Percentiles rank a stretch among this genome's conserved stretches.
phyloP scores from a whole-genome alignment of 2,797 vertebrate species.

The Lates japonicus region DNA sequence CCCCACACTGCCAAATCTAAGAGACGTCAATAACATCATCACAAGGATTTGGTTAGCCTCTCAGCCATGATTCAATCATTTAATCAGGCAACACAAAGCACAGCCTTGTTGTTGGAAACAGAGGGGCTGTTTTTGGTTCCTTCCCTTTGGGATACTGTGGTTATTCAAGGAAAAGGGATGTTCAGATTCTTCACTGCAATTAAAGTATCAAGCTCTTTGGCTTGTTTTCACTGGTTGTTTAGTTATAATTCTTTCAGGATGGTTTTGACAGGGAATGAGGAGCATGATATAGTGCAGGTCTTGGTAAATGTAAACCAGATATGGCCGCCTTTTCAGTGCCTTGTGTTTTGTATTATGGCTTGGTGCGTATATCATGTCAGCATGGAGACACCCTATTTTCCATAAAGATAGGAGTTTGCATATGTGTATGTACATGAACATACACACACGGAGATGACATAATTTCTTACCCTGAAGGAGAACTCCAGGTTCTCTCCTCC shows the following conservation, averaged over 20 bases:
- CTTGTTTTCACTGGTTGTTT: constrained; percentile 12
- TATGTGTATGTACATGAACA: not conserved
- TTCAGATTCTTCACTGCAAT: constrained; percentile 56
- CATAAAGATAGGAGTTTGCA: not conserved
- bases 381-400: not conserved
- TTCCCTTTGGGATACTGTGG: constrained; percentile 32
- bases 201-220: constrained; percentile 30
- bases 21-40: constrained; percentile 42
- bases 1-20: constrained; percentile 98
- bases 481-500: constrained; percentile 99
- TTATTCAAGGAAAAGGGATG: constrained; percentile 22
- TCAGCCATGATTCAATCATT: constrained; percentile 46
- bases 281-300: constrained; percentile 12
- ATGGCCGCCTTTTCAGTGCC: constrained; percentile 2
- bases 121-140: constrained; percentile 26
- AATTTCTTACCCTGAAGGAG: constrained; percentile 93
- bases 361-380: constrained; percentile 2
- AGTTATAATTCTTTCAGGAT: constrained; percentile 27
- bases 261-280: constrained; percentile 28
- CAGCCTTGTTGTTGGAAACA: constrained; percentile 38
- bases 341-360: not conserved
- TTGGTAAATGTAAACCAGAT: constrained; percentile 48
- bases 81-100: constrained; percentile 50
- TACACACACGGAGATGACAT: not conserved
- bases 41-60: constrained; percentile 53